Evolutionary conservation across 1,140 invertebrate species (phyloP), one percentile per base, ranked within the genome.

Genomic region (Bombus breviceps): DNA sequence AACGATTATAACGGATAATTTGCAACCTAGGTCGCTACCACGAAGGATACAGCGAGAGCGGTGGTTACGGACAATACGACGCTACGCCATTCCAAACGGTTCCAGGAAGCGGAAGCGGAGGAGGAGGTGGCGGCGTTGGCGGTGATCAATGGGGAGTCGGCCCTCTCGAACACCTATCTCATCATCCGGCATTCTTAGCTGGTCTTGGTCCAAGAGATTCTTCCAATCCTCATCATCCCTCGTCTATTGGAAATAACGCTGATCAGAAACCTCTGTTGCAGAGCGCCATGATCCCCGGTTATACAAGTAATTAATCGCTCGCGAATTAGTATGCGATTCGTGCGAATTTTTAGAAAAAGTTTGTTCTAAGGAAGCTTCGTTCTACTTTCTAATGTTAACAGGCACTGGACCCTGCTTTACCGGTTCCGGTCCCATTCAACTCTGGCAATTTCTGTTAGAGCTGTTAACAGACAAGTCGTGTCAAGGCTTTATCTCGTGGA

Each of bases 361-460:
- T 53, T 8, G 47, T 53, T 22, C 47, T 22, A 53, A 53, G 6
- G 0, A 22, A 53, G 1, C 1, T n/a, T n/a, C n/a, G n/a, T n/a
- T 0, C 18, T 47, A 12, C 39, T 76, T 32, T 22, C 1, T 28
- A 39, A 79, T 77, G 74, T 90, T 91, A 22, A 25, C 74, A 96
- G 96, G 95, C 62, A 96, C 96, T 76, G 97, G 97, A 68, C 97
- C 97, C 18, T 98, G 97, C 94, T 98, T 98, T 93, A 98, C 97
- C 74, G 98, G 98, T 87, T 98, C 98, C 83, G 98, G 98, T 22
- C 98, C 98, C 9, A 99, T 99, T 93, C 98, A 99, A 93, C 95
- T 99, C 90, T 99, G 99, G 99, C 99, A 99, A 95, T 99, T 99
- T 95, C 96, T 99, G 62, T 95, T 99, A 79, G 99, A 99, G 95